Percentiles rank a stretch among this genome's conserved stretches.
phyloP scores from a whole-genome alignment of 37 sponge, comb jelly and placozoan genomes.

The Bolinopsis microptera region DNA sequence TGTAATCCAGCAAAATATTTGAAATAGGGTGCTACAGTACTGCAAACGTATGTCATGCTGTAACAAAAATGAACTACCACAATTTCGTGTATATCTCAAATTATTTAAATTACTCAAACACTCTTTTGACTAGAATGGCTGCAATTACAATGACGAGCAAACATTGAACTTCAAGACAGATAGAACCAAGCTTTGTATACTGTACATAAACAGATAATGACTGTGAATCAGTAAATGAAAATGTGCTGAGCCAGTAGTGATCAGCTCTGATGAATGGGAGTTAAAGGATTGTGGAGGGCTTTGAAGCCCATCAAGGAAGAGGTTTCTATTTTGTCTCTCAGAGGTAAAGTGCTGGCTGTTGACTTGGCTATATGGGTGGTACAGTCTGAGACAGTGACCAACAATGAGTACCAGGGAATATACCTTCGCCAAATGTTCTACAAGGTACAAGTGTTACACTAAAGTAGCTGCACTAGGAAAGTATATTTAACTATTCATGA shows the following conservation, averaged over 20 bases:
- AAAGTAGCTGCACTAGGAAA: neutral
- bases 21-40: no score
- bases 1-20: no score
- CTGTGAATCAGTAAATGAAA: no score
- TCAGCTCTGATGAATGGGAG: slow-evolving; percentile 38
- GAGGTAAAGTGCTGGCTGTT: slow-evolving; percentile 49
- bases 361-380: slow-evolving; percentile 65
- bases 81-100: no score
- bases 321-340: neutral
- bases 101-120: no score
- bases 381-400: slow-evolving; percentile 54
- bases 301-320: slow-evolving; percentile 10
- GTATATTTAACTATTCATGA: neutral
- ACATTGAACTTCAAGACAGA: no score
- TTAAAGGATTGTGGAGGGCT: slow-evolving; percentile 46
- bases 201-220: no score
- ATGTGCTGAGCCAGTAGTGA: neutral
- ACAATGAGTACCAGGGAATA: slow-evolving; percentile 7
- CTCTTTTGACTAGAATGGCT: no score
- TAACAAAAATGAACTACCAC: no score
- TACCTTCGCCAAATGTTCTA: slow-evolving; percentile 53
- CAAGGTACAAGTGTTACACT: neutral
- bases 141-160: no score
- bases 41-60: no score
- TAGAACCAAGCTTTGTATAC: no score